Conservation (phyloP, 2,888 invertebrate genomes). For the Coelogynopora nodosa region DNA sequence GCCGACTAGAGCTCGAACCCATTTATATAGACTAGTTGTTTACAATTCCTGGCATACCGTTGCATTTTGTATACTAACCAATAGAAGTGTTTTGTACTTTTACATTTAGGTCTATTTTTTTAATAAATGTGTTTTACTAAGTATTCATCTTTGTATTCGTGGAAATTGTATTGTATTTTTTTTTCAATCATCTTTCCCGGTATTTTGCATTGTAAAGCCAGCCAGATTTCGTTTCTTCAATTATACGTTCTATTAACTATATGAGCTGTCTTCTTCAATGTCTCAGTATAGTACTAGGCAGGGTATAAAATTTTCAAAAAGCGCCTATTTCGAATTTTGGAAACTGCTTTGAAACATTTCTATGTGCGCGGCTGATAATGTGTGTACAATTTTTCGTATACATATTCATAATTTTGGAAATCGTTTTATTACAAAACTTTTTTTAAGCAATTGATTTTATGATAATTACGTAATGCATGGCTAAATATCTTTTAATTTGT, state of each 20-base stretch:
- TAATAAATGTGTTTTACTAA: neutral
- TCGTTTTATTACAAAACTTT: no score
- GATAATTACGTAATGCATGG: no score
- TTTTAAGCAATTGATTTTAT: no score
- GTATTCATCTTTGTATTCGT: neutral
- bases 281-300: no score
- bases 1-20: neutral
- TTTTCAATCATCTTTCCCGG: neutral
- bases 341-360: neutral
- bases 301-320: neutral
- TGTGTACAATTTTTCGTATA: no score
- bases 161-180: no score
- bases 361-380: neutral
- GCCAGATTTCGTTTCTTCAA: no score
- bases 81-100: neutral
- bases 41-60: neutral
- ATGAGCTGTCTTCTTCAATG: neutral
- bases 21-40: neutral
- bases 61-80: neutral
- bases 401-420: no score
- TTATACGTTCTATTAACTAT: neutral
- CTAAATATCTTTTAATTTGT: no score
- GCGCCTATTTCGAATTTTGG: neutral
- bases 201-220: no score
- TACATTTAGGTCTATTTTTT: neutral